phyloP scores from a whole-genome alignment of 1,140 invertebrate genomes.

The Aphelinus atriplicis region DNA sequence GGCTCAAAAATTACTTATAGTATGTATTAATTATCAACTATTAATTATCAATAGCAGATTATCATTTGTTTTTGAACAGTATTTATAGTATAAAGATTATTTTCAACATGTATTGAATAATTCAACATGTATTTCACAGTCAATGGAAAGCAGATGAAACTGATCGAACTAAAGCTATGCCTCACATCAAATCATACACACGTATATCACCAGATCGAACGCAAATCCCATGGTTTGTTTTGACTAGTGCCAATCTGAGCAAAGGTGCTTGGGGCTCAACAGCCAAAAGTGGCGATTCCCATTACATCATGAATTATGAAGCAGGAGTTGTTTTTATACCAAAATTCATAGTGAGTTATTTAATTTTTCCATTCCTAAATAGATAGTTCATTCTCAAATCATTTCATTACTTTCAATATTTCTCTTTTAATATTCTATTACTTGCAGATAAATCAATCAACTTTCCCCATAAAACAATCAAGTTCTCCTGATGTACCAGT shows the following conservation, averaged over 20 bases:
- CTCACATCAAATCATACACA: conserved; percentile 93
- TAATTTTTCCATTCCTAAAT: conserved; percentile 39
- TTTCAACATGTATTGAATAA: conserved; percentile 5
- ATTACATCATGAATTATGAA: conserved; percentile 90
- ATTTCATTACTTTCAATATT: conserved; percentile 22
- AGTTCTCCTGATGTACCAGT: conserved; percentile 58
- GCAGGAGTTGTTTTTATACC: conserved; percentile 91
- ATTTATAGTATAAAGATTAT: conserved; percentile 8
- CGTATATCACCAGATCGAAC: conserved; percentile 76
- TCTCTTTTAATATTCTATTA: conserved; percentile 35
- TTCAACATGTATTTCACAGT: conserved; percentile 65
- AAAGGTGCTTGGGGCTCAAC: conserved; percentile 93
- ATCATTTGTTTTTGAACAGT: not conserved
- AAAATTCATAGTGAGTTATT: conserved; percentile 77
- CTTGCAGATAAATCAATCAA: conserved; percentile 57
- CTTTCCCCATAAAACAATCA: conserved; percentile 61
- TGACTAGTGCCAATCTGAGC: conserved; percentile 94
- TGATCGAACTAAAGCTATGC: conserved; percentile 81
- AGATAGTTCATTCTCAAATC: conserved; percentile 6
- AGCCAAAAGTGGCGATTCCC: conserved; percentile 68
- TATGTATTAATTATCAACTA: conserved; percentile 63
- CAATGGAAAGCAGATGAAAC: conserved; percentile 83
- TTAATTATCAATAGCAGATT: conserved; percentile 27
- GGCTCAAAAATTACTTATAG: conserved; percentile 83
- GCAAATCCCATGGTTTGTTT: conserved; percentile 80